Conservation (phyloP, 2,113 vertebrate genomes). For the Paralichthys olivaceus region DNA sequence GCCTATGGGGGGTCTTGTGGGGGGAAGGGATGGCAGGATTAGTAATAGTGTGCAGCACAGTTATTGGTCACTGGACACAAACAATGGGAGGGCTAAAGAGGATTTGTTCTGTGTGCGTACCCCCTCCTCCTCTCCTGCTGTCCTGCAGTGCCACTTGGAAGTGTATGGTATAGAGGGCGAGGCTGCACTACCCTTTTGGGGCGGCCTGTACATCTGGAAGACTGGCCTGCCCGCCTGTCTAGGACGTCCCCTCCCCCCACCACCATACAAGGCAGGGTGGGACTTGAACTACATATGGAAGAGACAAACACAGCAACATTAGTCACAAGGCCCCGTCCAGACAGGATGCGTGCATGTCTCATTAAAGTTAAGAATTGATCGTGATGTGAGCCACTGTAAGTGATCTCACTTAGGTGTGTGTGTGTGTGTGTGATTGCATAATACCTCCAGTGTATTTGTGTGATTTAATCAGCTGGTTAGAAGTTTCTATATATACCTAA, state of each 20-base stretch:
- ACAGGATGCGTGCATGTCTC: conserved; percentile 7
- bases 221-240: conserved; percentile 68
- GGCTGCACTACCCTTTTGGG: conserved; percentile 50
- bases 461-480: conserved; percentile 43
- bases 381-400: conserved; percentile 1
- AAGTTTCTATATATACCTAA: conserved; percentile 54
- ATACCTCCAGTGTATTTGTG: conserved; percentile 41
- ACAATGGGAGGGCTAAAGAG: conserved; percentile 82
- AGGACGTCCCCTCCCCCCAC: conserved; percentile 55
- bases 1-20: conserved; percentile 65
- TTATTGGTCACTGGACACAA: conserved; percentile 83
- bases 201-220: conserved; percentile 74
- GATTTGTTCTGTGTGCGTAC: conserved; percentile 71
- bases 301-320: conserved; percentile 53
- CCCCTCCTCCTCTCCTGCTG: conserved; percentile 68
- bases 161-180: conserved; percentile 55
- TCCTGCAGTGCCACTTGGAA: conserved; percentile 59
- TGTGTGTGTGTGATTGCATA: conserved; percentile 37
- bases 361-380: conserved; percentile 5
- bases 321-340: conserved; percentile 16
- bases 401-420: conserved; percentile 12
- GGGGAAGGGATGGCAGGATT: conserved; percentile 75
- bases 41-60: conserved; percentile 74
- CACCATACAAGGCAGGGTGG: conserved; percentile 14
- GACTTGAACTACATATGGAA: conserved; percentile 73